Evolutionary conservation across 2,888 invertebrate genomes (phyloP).

Genomic region (Capitulum mitella): DNA sequence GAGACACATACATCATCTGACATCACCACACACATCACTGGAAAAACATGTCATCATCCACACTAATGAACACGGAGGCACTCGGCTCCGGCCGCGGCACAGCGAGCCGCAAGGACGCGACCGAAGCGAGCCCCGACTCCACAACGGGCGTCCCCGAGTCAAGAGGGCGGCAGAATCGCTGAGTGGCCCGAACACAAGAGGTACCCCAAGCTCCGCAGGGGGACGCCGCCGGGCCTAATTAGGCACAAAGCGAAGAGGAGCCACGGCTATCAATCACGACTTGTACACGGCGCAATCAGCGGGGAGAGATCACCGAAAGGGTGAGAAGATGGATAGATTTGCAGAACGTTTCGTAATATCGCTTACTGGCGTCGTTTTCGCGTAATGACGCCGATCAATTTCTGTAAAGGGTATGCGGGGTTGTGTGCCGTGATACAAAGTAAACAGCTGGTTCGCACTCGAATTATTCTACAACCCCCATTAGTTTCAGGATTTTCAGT

Average conservation of each 20-base stretch:
- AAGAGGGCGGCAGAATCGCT: neutral
- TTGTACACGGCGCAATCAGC: neutral
- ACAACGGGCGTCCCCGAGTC: neutral
- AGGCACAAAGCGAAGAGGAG: neutral
- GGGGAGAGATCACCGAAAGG: neutral
- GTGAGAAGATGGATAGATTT: neutral
- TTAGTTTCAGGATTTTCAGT: too few species aligned
- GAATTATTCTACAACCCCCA: too few species aligned
- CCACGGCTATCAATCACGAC: neutral
- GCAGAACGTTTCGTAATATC: neutral
- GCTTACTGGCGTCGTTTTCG: conserved; percentile 5
- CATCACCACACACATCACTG: too few species aligned
- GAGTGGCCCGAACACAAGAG: neutral
- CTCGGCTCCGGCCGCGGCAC: too few species aligned
- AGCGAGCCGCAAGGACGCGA: too few species aligned
- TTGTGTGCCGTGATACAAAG: too few species aligned
- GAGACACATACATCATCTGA: too few species aligned
- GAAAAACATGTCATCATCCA: too few species aligned
- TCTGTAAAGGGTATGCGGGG: too few species aligned
- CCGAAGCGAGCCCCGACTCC: too few species aligned
- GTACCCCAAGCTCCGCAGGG: neutral
- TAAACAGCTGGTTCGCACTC: too few species aligned
- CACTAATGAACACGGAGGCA: too few species aligned
- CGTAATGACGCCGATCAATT: neutral
- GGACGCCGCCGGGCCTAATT: neutral